phyloP scores from a whole-genome alignment of 2,888 invertebrate genomes.

The Synanthedon tipuliformis region DNA sequence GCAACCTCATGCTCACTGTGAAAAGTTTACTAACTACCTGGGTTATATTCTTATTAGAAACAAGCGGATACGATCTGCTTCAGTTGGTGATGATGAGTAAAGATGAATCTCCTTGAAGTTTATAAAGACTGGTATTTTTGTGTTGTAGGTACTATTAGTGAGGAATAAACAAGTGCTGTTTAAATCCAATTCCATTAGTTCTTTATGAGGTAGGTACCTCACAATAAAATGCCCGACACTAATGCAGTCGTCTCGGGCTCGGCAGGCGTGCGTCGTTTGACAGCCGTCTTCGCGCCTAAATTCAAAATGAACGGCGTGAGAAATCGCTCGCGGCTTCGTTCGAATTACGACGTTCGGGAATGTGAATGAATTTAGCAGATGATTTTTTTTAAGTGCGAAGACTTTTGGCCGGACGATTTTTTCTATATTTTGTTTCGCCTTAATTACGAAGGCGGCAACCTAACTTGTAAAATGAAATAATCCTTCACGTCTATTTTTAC shows the following conservation, averaged over 20 bases:
- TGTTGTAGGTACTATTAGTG: too few relatives aligned
- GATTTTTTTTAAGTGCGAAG: constrained; percentile 6
- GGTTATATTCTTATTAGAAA: too few relatives aligned
- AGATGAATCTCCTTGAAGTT: too few relatives aligned
- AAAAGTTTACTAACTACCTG: too few relatives aligned
- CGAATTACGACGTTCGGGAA: constrained; percentile 43
- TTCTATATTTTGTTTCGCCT: neutral
- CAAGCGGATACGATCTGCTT: too few relatives aligned
- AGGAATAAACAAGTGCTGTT: too few relatives aligned
- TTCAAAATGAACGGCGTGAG: constrained; percentile 57
- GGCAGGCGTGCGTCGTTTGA: neutral
- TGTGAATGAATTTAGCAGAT: constrained; percentile 32
- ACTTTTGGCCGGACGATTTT: neutral
- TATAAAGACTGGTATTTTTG: too few relatives aligned
- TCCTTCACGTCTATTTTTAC: neutral
- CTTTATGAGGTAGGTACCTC: too few relatives aligned
- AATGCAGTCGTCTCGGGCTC: neutral
- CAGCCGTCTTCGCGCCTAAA: constrained; percentile 44
- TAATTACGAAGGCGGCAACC: too few relatives aligned
- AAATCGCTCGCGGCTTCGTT: constrained; percentile 42
- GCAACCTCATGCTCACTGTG: too few relatives aligned
- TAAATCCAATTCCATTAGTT: too few relatives aligned
- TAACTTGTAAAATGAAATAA: neutral
- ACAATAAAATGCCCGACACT: neutral
- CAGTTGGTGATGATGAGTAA: too few relatives aligned